phyloP scores from a whole-genome alignment of 2,113 vertebrate genomes.

The Agelaius phoeniceus region DNA sequence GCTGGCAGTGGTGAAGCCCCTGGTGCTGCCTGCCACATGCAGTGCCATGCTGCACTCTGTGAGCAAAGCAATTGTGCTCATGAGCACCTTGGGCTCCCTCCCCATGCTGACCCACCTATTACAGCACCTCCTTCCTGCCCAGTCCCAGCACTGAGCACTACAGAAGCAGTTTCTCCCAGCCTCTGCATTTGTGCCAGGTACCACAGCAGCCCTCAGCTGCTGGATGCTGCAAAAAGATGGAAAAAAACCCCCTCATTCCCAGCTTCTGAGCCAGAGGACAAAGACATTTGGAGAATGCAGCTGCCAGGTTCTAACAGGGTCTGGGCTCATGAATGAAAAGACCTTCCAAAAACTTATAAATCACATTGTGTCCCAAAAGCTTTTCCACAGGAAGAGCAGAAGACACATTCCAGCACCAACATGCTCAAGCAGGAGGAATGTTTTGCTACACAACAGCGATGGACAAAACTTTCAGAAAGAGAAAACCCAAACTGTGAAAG shows the following conservation, averaged over 20 bases:
- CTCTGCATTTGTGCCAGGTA: neutral
- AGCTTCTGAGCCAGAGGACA: constrained; percentile 10
- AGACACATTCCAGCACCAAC: neutral
- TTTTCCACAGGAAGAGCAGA: constrained; percentile 1
- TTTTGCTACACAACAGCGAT: neutral
- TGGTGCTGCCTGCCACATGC: accelerated
- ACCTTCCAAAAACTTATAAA: constrained; percentile 18
- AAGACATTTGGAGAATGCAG: neutral
- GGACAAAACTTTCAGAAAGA: neutral
- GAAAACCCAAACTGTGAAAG: neutral
- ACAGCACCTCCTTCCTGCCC: neutral
- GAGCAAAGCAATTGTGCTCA: too few species aligned
- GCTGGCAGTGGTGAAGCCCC: neutral
- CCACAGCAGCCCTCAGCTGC: neutral
- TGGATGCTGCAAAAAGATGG: neutral
- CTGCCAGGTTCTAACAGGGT: constrained; percentile 1
- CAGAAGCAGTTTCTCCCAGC: neutral
- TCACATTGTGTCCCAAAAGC: neutral
- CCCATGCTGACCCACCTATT: accelerated
- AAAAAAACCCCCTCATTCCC: neutral
- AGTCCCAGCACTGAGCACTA: neutral
- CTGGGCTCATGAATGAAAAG: neutral
- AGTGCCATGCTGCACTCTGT: neutral
- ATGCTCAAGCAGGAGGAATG: neutral
- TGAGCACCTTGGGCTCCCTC: neutral